These are phyloP conservation scores for Drosophila maculinotata DNA, from an alignment of 2,888 invertebrate genomes.

Conservation along the genomic window DNA sequence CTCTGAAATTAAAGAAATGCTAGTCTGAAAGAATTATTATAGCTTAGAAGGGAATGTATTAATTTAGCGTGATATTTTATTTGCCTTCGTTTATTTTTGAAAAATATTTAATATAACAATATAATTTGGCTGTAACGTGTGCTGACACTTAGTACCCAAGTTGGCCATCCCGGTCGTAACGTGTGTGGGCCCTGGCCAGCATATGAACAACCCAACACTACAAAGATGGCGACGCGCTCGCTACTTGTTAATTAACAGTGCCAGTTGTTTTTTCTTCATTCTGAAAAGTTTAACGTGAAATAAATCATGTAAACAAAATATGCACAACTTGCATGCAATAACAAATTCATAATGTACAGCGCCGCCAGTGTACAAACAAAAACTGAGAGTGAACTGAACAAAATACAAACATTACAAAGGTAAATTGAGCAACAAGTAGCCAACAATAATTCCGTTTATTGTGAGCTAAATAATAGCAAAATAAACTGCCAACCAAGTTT, in stretches of 20 bases:
- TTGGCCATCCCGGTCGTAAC: conserved; percentile 19
- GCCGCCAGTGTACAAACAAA: conserved; percentile 17
- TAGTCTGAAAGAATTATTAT: neutral
- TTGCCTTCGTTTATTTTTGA: neutral
- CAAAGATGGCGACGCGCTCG: conserved; percentile 81
- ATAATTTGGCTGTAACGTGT: conserved; percentile 18
- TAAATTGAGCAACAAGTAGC: conserved; percentile 74
- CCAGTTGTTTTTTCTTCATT: conserved; percentile 77
- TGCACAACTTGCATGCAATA: conserved; percentile 26
- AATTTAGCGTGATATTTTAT: neutral
- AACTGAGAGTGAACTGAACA: conserved; percentile 70
- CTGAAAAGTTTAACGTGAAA: conserved; percentile 48
- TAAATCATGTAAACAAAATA: conserved; percentile 57
- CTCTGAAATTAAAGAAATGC: conserved; percentile 11
- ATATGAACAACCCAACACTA: conserved; percentile 60
- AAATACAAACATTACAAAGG: conserved; percentile 80
- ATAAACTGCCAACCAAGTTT: conserved; percentile 11
- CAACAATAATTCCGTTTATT: conserved; percentile 40
- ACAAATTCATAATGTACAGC: conserved; percentile 50
- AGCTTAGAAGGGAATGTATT: neutral
- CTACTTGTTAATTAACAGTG: conserved; percentile 76
- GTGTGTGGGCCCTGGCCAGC: conserved; percentile 27
- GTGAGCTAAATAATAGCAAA: conserved; percentile 26
- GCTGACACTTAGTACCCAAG: neutral
- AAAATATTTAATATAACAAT: neutral